phyloP scores from a whole-genome alignment of 1,140 invertebrate genomes.

The Magallana ariakensis region DNA sequence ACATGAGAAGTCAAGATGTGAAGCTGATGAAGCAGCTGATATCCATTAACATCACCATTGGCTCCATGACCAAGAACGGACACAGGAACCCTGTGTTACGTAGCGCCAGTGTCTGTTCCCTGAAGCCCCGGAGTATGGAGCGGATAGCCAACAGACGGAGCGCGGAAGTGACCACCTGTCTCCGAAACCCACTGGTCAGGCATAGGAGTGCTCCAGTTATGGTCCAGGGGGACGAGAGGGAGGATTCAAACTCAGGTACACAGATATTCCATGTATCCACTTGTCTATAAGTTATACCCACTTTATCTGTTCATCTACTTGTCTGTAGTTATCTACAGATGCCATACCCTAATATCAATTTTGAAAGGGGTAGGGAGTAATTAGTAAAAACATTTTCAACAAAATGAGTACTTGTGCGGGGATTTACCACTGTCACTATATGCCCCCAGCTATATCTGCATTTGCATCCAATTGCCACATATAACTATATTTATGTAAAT shows the following conservation, averaged over 20 bases:
- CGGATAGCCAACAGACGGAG: background rate
- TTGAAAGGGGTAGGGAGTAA: too few relatives aligned
- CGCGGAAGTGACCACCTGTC: background rate
- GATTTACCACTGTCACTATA: too few relatives aligned
- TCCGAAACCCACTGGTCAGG: conserved; percentile 32
- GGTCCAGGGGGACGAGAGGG: background rate
- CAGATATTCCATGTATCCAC: too few relatives aligned
- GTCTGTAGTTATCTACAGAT: too few relatives aligned
- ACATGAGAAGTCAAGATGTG: conserved; percentile 56
- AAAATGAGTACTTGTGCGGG: too few relatives aligned
- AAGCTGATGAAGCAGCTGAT: conserved; percentile 53
- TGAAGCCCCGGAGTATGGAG: background rate
- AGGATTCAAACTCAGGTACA: background rate
- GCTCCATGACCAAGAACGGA: conserved; percentile 27
- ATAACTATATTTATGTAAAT: too few relatives aligned
- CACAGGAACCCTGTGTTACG: background rate
- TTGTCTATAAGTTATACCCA: too few relatives aligned
- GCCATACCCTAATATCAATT: too few relatives aligned
- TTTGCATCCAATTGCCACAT: too few relatives aligned
- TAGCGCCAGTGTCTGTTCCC: background rate
- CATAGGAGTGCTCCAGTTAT: conserved; percentile 43
- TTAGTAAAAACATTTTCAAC: too few relatives aligned
- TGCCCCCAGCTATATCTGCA: too few relatives aligned
- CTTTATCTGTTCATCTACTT: too few relatives aligned
- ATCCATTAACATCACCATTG: conserved; percentile 55